Base-by-base conservation (phyloP, 2,113 vertebrate genomes). In the Ginglymostoma cirratum region DNA sequence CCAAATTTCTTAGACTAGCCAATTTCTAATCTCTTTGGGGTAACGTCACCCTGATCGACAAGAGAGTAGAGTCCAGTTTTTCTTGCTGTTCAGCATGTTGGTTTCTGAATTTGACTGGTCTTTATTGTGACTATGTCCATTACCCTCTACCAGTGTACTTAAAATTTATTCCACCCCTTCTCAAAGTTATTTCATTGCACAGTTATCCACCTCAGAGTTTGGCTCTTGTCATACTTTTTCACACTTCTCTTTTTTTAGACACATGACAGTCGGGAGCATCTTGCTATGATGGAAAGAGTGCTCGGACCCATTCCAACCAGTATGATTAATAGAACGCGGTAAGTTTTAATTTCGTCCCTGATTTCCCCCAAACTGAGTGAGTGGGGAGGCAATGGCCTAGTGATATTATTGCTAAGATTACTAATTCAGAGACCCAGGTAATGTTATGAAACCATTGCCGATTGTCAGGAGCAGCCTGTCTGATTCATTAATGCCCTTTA, bases 211-310 rank as follows among this genome's bases (percentile, higher is more conserved):
- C 80, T 42, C 38, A 42, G 78, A 27, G 70, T 72, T 15, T 42
- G 38, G 80, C 38, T 83, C 38, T 83, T 83, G 10, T 89, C 45
- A 55, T 86, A 48, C 66, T 69, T 96, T 12, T n/a, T 0, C 5
- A 96, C 96, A 3, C 2, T 96, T 96, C 95, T 96, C 7, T 24
- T 96, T 12, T 45, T 96, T 70, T 96, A 99, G 99, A 99, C 99
- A 0, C 99, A 99, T 95, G 99, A 99, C 96, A 99, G 99, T 96
- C 99, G 98, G 97, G 99, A 99, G 96, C 99, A 99, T 96, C 97
- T 99, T n/a, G 99, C 99, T 90, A 99, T 99, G 99, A 99, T 99
- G 99, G 98, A 99, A 96, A 98, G 98, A 96, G 99, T 99, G 95
- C 96, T 99, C 61, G 99, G 99, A 65, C 99, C 99, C 85, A 98